These are phyloP conservation scores for Gadopsis marmoratus DNA, from an alignment of 2,797 vertebrate species.

Conservation along the genomic window DNA sequence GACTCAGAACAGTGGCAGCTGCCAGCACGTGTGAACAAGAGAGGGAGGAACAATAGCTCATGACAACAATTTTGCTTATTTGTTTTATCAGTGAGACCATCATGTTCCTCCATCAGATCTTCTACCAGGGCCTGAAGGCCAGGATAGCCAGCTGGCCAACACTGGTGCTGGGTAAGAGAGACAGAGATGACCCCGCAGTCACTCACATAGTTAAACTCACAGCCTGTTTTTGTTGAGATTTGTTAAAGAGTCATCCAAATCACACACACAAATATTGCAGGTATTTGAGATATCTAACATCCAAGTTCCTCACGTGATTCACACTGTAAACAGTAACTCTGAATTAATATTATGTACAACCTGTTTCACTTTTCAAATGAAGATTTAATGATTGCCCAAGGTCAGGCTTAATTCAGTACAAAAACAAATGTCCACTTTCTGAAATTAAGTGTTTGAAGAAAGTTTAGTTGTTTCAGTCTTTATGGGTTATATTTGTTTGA, in stretches of 20 bases:
- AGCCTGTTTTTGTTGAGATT: background rate
- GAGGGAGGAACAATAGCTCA: slow-evolving; percentile 13
- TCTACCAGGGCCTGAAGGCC: slow-evolving; percentile 98
- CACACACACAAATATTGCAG: background rate
- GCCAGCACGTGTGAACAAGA: background rate
- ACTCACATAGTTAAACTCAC: background rate
- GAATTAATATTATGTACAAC: background rate
- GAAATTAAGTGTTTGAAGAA: background rate
- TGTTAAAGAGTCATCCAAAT: background rate
- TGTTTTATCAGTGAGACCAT: slow-evolving; percentile 93
- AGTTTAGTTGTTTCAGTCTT: background rate
- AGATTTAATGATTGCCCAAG: background rate
- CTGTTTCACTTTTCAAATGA: background rate
- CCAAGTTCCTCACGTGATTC: background rate
- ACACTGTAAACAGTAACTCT: background rate
- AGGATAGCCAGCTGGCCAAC: slow-evolving; percentile 99
- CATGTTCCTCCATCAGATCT: slow-evolving; percentile 99
- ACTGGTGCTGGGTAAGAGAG: slow-evolving; percentile 92
- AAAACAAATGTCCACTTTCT: background rate
- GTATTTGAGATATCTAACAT: background rate
- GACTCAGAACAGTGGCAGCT: background rate
- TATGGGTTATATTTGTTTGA: background rate
- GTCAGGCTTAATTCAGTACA: background rate
- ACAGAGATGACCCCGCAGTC: background rate
- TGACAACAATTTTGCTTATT: slow-evolving; percentile 44